These are phyloP conservation scores for Atractosteus spatula DNA, from an alignment of 2,113 vertebrate genomes.

Conservation along the genomic window DNA sequence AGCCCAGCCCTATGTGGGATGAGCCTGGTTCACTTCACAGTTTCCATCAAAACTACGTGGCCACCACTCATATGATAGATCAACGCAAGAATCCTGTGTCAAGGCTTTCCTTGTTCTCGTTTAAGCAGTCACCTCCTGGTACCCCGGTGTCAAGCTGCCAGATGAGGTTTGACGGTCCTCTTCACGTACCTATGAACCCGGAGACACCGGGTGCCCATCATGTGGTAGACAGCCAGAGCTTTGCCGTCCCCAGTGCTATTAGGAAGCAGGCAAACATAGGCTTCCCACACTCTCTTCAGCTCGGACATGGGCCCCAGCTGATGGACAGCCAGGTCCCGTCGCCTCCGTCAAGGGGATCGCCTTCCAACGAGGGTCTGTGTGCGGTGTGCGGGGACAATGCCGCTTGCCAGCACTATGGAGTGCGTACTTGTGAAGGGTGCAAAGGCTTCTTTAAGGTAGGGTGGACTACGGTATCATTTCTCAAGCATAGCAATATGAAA, in stretches of 20 bases:
- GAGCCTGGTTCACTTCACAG: conserved; percentile 92
- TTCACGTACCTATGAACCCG: conserved; percentile 88
- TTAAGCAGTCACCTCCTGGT: conserved; percentile 95
- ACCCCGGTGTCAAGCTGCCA: conserved; percentile 96
- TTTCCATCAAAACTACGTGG: conserved; percentile 97
- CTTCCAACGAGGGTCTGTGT: conserved; percentile 95
- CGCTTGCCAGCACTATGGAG: conserved; percentile 91
- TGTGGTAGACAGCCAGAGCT: conserved; percentile 84
- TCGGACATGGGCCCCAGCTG: conserved; percentile 90
- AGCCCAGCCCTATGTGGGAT: conserved; percentile 92
- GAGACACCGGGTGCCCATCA: conserved; percentile 83
- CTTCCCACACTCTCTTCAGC: conserved; percentile 88
- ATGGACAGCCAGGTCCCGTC: conserved; percentile 93
- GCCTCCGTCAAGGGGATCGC: conserved; percentile 90
- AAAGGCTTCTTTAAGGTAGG: conserved; percentile 96
- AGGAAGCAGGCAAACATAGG: conserved; percentile 88
- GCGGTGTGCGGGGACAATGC: conserved; percentile 97
- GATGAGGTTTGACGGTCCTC: conserved; percentile 95
- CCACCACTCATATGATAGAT: conserved; percentile 91
- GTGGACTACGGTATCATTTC: neutral
- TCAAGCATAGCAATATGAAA: neutral
- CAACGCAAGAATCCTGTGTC: conserved; percentile 93
- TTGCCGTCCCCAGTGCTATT: conserved; percentile 85
- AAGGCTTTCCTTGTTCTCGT: conserved; percentile 94
- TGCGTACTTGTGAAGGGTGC: conserved; percentile 91